Percentiles rank a stretch among this genome's conserved stretches.
Evolutionary conservation across 2,888 invertebrate genomes (phyloP).

Genomic region (Scaptomyza caliginosa): DNA sequence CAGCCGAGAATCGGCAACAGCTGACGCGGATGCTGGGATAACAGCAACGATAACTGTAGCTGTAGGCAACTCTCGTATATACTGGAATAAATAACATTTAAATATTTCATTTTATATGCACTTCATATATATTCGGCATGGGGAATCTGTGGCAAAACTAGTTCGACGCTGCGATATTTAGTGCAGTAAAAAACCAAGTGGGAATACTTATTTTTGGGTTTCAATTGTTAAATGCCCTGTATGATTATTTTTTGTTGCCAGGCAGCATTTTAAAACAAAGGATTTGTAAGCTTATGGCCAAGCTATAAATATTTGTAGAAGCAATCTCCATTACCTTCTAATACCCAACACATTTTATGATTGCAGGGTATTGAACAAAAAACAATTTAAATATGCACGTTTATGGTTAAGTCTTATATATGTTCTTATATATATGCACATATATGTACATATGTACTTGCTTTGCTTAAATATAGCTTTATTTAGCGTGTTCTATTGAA

Average conservation of each 20-base stretch:
- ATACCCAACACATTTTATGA: neutral
- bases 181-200: constrained; percentile 63
- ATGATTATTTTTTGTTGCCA: neutral
- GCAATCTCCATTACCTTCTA: neutral
- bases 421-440: neutral
- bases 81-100: constrained; percentile 22
- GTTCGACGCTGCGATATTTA: constrained; percentile 63
- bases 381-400: constrained; percentile 55
- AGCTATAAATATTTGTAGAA: too few species aligned
- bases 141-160: constrained; percentile 64
- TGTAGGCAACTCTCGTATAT: constrained; percentile 19
- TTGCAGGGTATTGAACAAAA: constrained; percentile 17
- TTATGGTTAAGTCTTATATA: constrained; percentile 23
- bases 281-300: too few species aligned
- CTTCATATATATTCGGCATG: constrained; percentile 62
- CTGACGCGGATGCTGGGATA: constrained; percentile 65
- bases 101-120: constrained; percentile 70
- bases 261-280: too few species aligned
- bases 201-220: neutral
- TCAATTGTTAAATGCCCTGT: constrained; percentile 2
- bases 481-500: constrained; percentile 78
- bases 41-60: constrained; percentile 33
- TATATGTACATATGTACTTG: constrained; percentile 50
- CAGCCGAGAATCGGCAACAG: constrained; percentile 8
- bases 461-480: constrained; percentile 47